Evolutionary conservation across 1,140 invertebrate genomes (phyloP), one percentile per base, ranked within the genome.

Genomic region (Drosophila eugracilis): DNA sequence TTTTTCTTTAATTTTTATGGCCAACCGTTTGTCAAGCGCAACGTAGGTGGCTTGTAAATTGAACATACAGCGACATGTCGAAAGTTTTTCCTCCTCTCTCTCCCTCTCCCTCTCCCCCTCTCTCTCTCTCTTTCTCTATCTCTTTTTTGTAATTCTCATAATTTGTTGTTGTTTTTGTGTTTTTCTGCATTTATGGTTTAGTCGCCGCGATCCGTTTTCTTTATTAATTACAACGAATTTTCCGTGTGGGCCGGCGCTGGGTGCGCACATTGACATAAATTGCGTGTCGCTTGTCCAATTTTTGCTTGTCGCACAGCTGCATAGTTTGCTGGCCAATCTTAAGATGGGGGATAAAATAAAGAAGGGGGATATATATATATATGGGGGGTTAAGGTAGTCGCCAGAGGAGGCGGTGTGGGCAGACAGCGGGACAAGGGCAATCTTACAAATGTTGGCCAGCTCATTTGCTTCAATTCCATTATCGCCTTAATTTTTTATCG

Each of bases 401-500:
- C 42, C 12, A 21, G 22, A n/a, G 17, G 47, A 39, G 5, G 19
- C 17, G 49, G 12, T 17, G 12, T 14, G 14, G 32, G 30, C 6
- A 14, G 21, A 12, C 34, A 1, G 10, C 41, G 30, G 42, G 21
- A 65, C 45, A 52, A 52, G 63, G 59, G 62, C 63, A 50, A 66
- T 62, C 71, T 89, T 83, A 90, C 86, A 90, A 90, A 90, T 90
- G 86, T 90, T 90, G 76, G 59, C 65, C 71, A 86, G 86, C 86
- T 90, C 86, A 90, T 90, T 90, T 90, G 86, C 86, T 70, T 90
- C 86, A 90, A 90, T 88, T 90, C 86, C 86, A 90, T 90, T 90
- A 90, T 90, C 86, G 86, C 86, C 88, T 90, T 81, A 90, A 90
- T 90, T 90, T 90, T 90, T 90, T 90, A 90, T 90, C 81, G 88